Base-by-base conservation (phyloP, 2,113 vertebrate genomes). In the Silurus glanis region DNA sequence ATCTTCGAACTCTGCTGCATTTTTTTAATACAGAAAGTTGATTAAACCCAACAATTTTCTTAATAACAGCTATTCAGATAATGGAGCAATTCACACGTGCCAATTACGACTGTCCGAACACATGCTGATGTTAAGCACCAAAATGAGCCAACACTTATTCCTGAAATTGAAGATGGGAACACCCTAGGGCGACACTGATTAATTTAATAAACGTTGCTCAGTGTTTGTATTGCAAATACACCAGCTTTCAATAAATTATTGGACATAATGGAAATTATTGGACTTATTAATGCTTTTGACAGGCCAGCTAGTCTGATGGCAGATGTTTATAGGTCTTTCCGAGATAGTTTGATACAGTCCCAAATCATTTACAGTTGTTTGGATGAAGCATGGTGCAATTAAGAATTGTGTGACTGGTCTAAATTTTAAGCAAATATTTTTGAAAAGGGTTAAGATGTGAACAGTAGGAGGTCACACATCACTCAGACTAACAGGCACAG, bases 1-100 rank as follows among this genome's bases (percentile, higher is more conserved):
- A 66, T 78, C 83, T 78, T 62, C 45, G 37, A 6, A 45, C 17
- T 5, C 47, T 78, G 84, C 66, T 81, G 25, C 9, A 28, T 62
- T 64, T 82, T 37, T 62, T 37, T 2, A 37, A 25, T 53, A 80
- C 56, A 83, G 23, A 79, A 17, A 5, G 6, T 37, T 79, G 47
- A 85, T 78, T 85, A 83, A 88, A 79, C 37, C 47, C 72, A 55
- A 37, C 47, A 58, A 66, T 72, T 23, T 83, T 69, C 17, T 28
- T 19, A 71, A 86, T 5, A 25, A 55, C 47, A 80, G 67, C 80
- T 51, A 61, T 86, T 55, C 19, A 53, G 78, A 85, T 76, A 85
- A 85, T 45, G 8, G 53, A 85, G 14, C 23, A 66, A 6, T 55
- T 71, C 37, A 47, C 37, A 72, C 37, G 37, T 37, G 51, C 66